Percentiles rank a stretch among this genome's conserved stretches.
Evolutionary conservation across 1,140 invertebrate genomes (phyloP).

Genomic region (Acromyrmex echinatior): DNA sequence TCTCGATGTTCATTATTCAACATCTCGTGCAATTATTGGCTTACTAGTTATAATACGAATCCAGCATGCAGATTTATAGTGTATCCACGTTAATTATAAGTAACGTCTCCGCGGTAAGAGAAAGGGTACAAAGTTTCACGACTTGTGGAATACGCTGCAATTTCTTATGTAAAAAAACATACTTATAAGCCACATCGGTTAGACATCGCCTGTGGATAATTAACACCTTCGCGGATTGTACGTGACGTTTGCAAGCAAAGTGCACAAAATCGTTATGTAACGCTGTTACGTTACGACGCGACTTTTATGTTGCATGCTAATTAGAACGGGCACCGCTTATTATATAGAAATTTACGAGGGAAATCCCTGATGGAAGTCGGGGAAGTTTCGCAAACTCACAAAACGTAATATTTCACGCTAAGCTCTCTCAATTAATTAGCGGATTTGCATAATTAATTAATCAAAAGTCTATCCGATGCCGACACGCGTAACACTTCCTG

Average conservation of each 20-base stretch:
- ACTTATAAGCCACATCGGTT: slow-evolving; percentile 26
- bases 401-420: slow-evolving; percentile 62
- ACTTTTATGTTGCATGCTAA: slow-evolving; percentile 68
- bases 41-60: slow-evolving; percentile 17
- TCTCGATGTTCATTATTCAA: slow-evolving; percentile 11
- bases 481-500: slow-evolving; percentile 51
- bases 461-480: slow-evolving; percentile 41
- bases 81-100: slow-evolving; percentile 7
- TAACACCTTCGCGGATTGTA: slow-evolving; percentile 63
- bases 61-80: slow-evolving; percentile 38
- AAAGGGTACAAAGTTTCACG: slow-evolving; percentile 35
- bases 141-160: not conserved
- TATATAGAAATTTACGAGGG: slow-evolving; percentile 53
- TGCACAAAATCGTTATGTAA: slow-evolving; percentile 64
- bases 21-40: not conserved
- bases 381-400: slow-evolving; percentile 51
- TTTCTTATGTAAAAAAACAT: slow-evolving; percentile 31
- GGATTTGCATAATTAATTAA: slow-evolving; percentile 64
- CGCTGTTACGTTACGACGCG: slow-evolving; percentile 58
- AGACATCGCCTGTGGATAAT: slow-evolving; percentile 66
- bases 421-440: slow-evolving; percentile 54
- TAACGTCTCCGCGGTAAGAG: slow-evolving; percentile 25
- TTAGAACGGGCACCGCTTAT: slow-evolving; percentile 59
- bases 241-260: slow-evolving; percentile 44
- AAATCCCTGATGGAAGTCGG: slow-evolving; percentile 21